These are phyloP conservation scores for Linepithema humile DNA, from an alignment of 1,140 invertebrate species.

Conservation along the genomic window DNA sequence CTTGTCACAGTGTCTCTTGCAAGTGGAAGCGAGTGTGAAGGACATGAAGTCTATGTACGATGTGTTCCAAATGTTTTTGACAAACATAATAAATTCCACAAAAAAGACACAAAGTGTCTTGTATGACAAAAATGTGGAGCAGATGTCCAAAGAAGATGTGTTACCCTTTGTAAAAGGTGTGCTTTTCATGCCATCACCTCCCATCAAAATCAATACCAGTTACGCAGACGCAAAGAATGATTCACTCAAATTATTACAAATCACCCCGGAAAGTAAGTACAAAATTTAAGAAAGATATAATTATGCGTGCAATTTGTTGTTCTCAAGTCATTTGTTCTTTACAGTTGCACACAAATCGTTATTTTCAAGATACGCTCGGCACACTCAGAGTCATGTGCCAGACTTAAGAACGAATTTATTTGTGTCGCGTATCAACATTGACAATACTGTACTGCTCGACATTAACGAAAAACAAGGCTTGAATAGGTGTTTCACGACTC, in stretches of 20 bases:
- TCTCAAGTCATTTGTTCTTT: slow-evolving; percentile 30
- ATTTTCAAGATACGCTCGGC: slow-evolving; percentile 72
- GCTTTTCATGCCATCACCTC: slow-evolving; percentile 74
- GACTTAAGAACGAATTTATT: slow-evolving; percentile 64
- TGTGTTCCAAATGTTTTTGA: slow-evolving; percentile 59
- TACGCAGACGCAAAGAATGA: slow-evolving; percentile 46
- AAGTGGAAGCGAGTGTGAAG: slow-evolving; percentile 69
- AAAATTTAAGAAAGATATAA: not conserved
- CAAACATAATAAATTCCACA: not conserved
- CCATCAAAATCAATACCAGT: slow-evolving; percentile 71
- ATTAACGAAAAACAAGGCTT: slow-evolving; percentile 54
- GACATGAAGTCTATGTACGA: slow-evolving; percentile 65
- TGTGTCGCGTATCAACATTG: slow-evolving; percentile 75
- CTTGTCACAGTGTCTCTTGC: slow-evolving; percentile 66
- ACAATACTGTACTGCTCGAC: slow-evolving; percentile 64
- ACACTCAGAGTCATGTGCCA: slow-evolving; percentile 26
- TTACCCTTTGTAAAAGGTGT: slow-evolving; percentile 57
- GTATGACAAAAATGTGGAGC: slow-evolving; percentile 4
- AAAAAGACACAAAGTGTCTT: slow-evolving; percentile 17
- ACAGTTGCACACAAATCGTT: slow-evolving; percentile 72
- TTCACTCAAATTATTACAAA: slow-evolving; percentile 66
- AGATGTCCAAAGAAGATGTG: slow-evolving; percentile 22
- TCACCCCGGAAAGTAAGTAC: slow-evolving; percentile 76
- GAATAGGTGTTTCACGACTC: slow-evolving; percentile 18
- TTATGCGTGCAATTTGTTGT: slow-evolving; percentile 4